Conservation (phyloP, 2,113 vertebrate genomes). For the Lophotis ruficrista region DNA sequence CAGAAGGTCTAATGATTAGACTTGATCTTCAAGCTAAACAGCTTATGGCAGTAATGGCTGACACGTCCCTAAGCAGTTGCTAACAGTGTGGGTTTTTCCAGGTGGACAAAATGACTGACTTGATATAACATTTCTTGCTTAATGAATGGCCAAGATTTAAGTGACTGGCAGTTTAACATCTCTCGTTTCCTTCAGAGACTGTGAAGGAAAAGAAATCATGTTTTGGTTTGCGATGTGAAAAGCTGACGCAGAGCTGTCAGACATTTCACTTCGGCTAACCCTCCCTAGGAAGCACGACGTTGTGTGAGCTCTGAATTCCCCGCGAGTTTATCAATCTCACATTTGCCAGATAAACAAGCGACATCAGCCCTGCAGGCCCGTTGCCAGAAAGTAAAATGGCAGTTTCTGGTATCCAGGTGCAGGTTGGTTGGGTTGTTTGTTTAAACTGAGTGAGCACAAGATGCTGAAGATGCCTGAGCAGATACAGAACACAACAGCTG, state of each 20-base stretch:
- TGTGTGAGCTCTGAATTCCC: conserved; percentile 9
- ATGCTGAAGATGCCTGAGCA: neutral
- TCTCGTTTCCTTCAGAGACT: conserved; percentile 31
- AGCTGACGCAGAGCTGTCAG: conserved; percentile 47
- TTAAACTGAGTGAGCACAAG: neutral
- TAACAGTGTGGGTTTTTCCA: neutral
- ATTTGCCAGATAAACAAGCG: neutral
- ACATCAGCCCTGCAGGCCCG: neutral
- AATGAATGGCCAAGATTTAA: conserved; percentile 36
- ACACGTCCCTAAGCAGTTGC: neutral
- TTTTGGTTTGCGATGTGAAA: conserved; percentile 31
- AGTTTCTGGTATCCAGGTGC: neutral
- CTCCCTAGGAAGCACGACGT: neutral
- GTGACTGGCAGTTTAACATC: conserved; percentile 17
- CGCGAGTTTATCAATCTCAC: neutral
- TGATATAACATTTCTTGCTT: conserved; percentile 1
- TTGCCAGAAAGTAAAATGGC: neutral
- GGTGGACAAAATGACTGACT: neutral
- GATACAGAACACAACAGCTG: neutral
- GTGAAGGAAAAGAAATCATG: conserved; percentile 25
- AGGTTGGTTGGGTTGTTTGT: neutral
- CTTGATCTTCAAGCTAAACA: neutral
- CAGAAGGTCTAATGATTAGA: neutral
- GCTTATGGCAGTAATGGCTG: neutral
- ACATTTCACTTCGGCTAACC: conserved; percentile 6